A percentile compares a stretch with the other conserved stretches of the same genome.
Evolutionary conservation across 2,888 invertebrate genomes (phyloP).

Genomic region (Xanthorhoe designata): DNA sequence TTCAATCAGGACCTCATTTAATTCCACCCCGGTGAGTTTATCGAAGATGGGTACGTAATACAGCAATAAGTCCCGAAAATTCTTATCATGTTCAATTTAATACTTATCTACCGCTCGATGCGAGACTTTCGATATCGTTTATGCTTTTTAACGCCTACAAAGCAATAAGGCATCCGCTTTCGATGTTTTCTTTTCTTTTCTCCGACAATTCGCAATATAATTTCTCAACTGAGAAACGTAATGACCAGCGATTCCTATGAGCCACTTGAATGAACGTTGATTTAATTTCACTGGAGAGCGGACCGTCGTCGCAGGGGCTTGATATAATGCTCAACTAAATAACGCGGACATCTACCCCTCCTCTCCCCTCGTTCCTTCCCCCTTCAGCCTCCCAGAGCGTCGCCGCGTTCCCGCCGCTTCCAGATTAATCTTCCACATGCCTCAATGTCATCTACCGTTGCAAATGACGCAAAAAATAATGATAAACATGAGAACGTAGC

Average conservation of each 20-base stretch:
- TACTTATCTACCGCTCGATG: slow-evolving; percentile 48
- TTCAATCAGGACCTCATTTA: slow-evolving; percentile 60
- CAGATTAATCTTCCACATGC: slow-evolving; percentile 77
- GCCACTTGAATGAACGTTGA: slow-evolving; percentile 67
- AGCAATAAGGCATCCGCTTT: slow-evolving; percentile 36
- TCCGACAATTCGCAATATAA: slow-evolving; percentile 46
- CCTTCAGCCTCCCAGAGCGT: slow-evolving; percentile 29
- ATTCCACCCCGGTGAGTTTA: slow-evolving; percentile 52
- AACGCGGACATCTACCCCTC: slow-evolving; percentile 62
- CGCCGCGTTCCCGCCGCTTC: slow-evolving; percentile 49
- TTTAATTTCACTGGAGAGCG: slow-evolving; percentile 68
- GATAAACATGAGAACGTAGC: slow-evolving; percentile 60
- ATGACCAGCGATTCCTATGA: slow-evolving; percentile 59
- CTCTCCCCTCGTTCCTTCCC: slow-evolving; percentile 20
- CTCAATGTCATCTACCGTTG: slow-evolving; percentile 75
- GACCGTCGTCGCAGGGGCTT: slow-evolving; percentile 56
- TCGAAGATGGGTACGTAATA: slow-evolving; percentile 53
- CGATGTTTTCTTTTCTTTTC: slow-evolving; percentile 28
- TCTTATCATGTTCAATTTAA: slow-evolving; percentile 54
- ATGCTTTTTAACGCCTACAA: slow-evolving; percentile 43
- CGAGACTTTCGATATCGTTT: slow-evolving; percentile 47
- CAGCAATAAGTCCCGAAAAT: slow-evolving; percentile 47
- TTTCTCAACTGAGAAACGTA: slow-evolving; percentile 49
- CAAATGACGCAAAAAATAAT: slow-evolving; percentile 75
- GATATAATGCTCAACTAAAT: slow-evolving; percentile 76